A percentile compares a stretch with the other conserved stretches of the same genome.
These are phyloP conservation scores for Hydropsyche tenuis DNA, from an alignment of 1,140 invertebrate species.

Conservation along the genomic window DNA sequence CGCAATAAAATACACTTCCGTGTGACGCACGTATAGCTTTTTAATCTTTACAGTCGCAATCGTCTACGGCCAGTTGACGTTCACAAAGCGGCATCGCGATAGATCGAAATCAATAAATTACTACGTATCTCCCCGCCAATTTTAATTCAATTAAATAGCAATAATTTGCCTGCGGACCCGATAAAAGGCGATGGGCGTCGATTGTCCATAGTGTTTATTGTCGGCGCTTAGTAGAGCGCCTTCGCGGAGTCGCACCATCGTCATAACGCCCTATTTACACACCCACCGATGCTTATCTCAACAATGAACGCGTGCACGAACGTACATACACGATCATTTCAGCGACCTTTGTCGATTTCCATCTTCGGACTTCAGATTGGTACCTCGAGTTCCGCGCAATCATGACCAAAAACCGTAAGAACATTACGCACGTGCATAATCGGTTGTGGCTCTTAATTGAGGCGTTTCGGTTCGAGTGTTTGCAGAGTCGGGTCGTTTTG, in stretches of 20 bases:
- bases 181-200: slow-evolving; percentile 20
- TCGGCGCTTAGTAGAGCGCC: neutral
- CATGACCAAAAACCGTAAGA: too few species aligned
- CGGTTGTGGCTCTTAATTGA: too few species aligned
- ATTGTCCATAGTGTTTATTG: slow-evolving; percentile 26
- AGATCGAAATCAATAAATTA: slow-evolving; percentile 12
- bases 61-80: neutral
- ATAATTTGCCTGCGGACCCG: slow-evolving; percentile 7
- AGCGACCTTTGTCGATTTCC: too few species aligned
- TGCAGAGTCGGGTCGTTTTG: neutral
- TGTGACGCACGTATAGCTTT: neutral
- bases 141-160: slow-evolving; percentile 33
- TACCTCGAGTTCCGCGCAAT: too few species aligned
- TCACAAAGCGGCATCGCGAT: neutral
- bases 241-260: neutral
- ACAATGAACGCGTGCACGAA: too few species aligned
- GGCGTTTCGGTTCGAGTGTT: too few species aligned
- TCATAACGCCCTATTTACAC: slow-evolving; percentile 8
- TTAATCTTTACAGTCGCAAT: neutral
- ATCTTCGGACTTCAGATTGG: too few species aligned
- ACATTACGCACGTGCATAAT: too few species aligned
- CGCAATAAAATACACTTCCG: neutral
- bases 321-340: too few species aligned
- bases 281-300: neutral
- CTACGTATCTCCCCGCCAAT: neutral